Conservation (phyloP, 2,113 vertebrate genomes). For the Mustela lutreola region DNA sequence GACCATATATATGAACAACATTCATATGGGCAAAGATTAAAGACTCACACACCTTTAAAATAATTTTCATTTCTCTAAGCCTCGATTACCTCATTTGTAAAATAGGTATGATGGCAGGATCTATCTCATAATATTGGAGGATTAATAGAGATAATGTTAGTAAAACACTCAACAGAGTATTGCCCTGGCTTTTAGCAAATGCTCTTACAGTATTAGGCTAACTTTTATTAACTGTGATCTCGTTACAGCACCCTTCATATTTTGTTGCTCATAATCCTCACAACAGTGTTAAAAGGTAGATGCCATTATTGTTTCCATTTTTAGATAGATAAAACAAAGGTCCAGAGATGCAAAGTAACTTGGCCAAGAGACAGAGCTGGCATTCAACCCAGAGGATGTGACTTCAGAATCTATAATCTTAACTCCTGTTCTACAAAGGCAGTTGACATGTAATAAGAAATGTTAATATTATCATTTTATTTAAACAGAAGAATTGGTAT, state of each 20-base stretch:
- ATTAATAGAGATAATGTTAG: not conserved
- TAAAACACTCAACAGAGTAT: rapidly evolving
- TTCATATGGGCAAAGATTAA: conserved; percentile 23
- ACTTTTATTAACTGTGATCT: not conserved
- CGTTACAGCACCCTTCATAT: rapidly evolving
- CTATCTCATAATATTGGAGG: not conserved
- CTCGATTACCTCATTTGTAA: conserved; percentile 43
- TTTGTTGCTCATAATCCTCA: too few relatives aligned
- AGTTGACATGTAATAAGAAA: not conserved
- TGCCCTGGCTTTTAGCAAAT: not conserved
- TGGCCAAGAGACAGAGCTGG: not conserved
- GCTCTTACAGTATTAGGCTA: rapidly evolving
- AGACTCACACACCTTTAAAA: conserved; percentile 31
- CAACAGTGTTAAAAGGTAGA: not conserved
- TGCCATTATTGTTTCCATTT: not conserved
- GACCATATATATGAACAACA: not conserved
- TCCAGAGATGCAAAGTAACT: not conserved
- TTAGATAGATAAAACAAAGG: not conserved
- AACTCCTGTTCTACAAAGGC: not conserved
- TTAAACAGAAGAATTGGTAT: not conserved
- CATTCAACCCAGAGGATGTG: not conserved
- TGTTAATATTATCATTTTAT: not conserved
- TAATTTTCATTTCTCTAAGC: not conserved
- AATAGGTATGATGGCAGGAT: not conserved
- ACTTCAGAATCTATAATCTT: not conserved